Conservation (phyloP, 2,797 vertebrate species). For the Sebastes steindachneri region DNA sequence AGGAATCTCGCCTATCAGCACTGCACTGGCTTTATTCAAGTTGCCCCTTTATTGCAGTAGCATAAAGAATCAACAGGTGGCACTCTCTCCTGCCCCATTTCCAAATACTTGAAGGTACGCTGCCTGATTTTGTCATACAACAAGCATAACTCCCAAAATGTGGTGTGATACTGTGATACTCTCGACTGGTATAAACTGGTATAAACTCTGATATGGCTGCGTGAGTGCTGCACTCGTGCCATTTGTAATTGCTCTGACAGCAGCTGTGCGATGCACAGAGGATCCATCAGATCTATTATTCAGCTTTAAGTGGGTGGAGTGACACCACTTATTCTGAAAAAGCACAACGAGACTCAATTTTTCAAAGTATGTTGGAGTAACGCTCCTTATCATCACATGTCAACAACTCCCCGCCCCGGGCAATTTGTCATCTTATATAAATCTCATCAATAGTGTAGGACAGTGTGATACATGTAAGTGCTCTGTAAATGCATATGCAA, state of each 20-base stretch:
- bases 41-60: constrained; percentile 31
- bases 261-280: constrained; percentile 41
- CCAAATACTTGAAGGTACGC: neutral
- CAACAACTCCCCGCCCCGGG: constrained; percentile 7
- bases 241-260: constrained; percentile 57
- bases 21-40: neutral
- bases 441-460: constrained; percentile 2
- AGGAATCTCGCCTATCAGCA: neutral
- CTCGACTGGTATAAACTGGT: constrained; percentile 3
- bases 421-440: constrained; percentile 43
- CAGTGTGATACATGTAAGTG: constrained; percentile 2
- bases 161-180: neutral
- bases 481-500: constrained; percentile 1
- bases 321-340: constrained; percentile 62
- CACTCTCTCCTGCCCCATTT: constrained; percentile 45
- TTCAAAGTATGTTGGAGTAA: constrained; percentile 42
- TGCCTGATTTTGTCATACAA: neutral
- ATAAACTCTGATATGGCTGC: constrained; percentile 13
- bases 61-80: constrained; percentile 61
- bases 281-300: constrained; percentile 69
- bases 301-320: constrained; percentile 62
- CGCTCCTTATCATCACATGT: constrained; percentile 22
- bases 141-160: neutral
- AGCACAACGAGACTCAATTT: constrained; percentile 49
- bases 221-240: constrained; percentile 28